Evolutionary conservation across 1,140 invertebrate genomes (phyloP), one percentile per base, ranked within the genome.

Genomic region (Papilio xuthus): DNA sequence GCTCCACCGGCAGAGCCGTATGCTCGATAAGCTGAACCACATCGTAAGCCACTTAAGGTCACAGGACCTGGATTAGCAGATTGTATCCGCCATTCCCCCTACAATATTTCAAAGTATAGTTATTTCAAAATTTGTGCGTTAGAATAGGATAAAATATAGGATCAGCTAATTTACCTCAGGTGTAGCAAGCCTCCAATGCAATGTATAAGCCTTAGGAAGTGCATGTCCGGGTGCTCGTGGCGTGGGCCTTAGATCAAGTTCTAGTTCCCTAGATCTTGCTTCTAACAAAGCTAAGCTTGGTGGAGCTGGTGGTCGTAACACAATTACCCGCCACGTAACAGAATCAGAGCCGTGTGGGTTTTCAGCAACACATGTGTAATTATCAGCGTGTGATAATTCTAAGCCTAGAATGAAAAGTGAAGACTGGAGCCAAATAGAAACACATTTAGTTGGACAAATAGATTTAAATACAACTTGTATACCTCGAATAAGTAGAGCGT

Each of bases 331-430:
- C 93, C 97, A 98, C 1, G 96, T 96, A 69, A 98, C 96, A 50
- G 96, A 96, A 91, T 98, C 97, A 76, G 96, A 96, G 0, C 97
- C 97, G 89, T 97, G 97, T 42, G 97, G 94, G 91, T 98, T 98
- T 84, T 96, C 96, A 15, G 97, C 97, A n/a, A 96, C 95, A 87
- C 98, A 98, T 8, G 97, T 96, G 88, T 98, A 98, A 93, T 98
- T 98, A 60, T 97, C 97, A 67, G 96, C 96, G 41, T 97, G 94
- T 47, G 95, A 95, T 63, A 95, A 91, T 80, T 96, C 96, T 42
- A 94, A 85, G 83, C 85, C 94, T 94, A 81, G 76, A 80, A 76
- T 76, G 78, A 63, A 23, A 74, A 79, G n/a, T 80, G 28, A 77
- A 71, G n/a, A 41, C 4, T 75, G 74, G 37, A 56, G 42, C 70